Conservation (phyloP, 2,888 invertebrate genomes). For the Scaeva pyrastri region DNA sequence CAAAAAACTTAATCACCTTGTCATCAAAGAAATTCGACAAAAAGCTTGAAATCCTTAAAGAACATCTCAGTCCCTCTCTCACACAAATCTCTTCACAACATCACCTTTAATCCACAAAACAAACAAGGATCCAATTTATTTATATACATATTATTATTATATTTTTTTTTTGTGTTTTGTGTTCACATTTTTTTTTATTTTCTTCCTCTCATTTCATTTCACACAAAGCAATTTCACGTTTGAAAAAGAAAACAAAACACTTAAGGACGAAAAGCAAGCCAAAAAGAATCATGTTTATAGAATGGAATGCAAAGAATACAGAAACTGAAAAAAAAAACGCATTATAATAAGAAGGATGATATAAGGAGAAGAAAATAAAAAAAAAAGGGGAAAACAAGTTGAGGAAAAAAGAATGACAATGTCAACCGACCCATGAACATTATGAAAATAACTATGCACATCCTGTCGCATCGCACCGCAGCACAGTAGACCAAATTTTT, state of each 20-base stretch:
- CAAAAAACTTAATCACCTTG: slow-evolving; percentile 2
- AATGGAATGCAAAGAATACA: slow-evolving; percentile 20
- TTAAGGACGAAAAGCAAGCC: slow-evolving; percentile 8
- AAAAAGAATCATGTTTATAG: background rate
- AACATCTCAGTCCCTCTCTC: background rate
- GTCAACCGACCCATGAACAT: slow-evolving; percentile 52
- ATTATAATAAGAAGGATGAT: slow-evolving; percentile 21
- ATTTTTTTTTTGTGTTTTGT: background rate
- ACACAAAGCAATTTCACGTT: slow-evolving; percentile 43
- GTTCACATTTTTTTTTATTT: background rate
- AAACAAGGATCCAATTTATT: slow-evolving; percentile 51
- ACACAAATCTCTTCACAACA: slow-evolving; percentile 5
- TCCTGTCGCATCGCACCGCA: slow-evolving; percentile 23
- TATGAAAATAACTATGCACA: slow-evolving; percentile 62
- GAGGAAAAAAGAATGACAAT: slow-evolving; percentile 27
- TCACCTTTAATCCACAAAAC: slow-evolving; percentile 35
- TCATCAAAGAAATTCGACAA: slow-evolving; percentile 37
- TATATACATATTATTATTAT: background rate
- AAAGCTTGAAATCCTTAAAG: slow-evolving; percentile 16
- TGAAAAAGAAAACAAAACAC: slow-evolving; percentile 32
- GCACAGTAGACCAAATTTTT: background rate
- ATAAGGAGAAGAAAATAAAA: background rate
- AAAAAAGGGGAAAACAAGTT: background rate
- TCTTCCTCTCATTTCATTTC: background rate
- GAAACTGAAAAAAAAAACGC: background rate